Percentiles rank a stretch among this genome's conserved stretches.
Evolutionary conservation across 2,797 vertebrate genomes (phyloP).

Genomic region (Danio albolineatus): DNA sequence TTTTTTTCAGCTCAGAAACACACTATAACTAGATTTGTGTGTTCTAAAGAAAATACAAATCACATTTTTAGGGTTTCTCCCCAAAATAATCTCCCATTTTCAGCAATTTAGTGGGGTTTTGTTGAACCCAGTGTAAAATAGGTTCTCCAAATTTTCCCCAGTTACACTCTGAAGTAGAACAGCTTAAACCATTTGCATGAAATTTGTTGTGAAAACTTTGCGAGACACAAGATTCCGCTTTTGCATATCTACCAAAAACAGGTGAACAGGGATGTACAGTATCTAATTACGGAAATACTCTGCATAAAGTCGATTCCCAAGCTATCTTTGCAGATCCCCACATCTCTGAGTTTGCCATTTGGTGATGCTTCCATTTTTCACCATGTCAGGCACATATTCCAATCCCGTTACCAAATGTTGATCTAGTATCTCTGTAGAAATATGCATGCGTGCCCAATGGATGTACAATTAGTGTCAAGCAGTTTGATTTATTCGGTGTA

Average conservation of each 20-base stretch:
- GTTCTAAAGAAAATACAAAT: too few species aligned
- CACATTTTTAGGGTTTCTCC: too few species aligned
- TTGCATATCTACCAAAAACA: background rate
- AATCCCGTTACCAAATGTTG: conserved; percentile 7
- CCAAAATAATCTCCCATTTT: too few species aligned
- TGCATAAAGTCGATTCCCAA: background rate
- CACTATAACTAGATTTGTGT: too few species aligned
- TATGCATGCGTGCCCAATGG: conserved; percentile 30
- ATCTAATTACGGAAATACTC: background rate
- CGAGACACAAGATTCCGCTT: background rate
- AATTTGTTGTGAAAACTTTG: background rate
- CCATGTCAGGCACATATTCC: conserved; percentile 48
- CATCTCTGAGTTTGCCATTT: conserved; percentile 8
- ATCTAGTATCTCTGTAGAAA: conserved; percentile 41
- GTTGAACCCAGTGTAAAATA: too few species aligned
- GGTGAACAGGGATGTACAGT: background rate
- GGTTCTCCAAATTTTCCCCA: background rate
- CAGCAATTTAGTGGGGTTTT: too few species aligned
- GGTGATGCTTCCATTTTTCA: conserved; percentile 25
- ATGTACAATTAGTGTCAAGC: conserved; percentile 46
- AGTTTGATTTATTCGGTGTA: conserved; percentile 33
- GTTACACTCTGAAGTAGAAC: background rate
- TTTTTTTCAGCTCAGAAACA: too few species aligned
- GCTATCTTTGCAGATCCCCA: background rate
- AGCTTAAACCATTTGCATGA: background rate